A percentile compares a stretch with the other conserved stretches of the same genome.
phyloP scores from a whole-genome alignment of 2,888 invertebrate species.

The Drosophila suboccidentalis region DNA sequence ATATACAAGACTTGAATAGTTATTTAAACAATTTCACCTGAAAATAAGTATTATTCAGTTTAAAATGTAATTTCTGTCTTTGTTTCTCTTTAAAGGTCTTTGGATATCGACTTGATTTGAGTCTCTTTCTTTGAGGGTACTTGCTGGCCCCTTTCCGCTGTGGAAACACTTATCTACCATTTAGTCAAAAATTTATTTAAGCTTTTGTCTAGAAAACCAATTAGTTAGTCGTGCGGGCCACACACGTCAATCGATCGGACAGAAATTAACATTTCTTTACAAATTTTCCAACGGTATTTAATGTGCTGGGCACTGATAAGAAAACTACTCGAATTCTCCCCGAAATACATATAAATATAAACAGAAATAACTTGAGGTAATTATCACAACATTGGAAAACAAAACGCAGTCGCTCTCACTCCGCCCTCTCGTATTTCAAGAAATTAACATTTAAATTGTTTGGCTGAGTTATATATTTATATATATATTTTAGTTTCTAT shows the following conservation, averaged over 20 bases:
- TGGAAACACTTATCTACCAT: conserved; percentile 58
- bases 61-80: not conserved
- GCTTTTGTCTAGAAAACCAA: conserved; percentile 59
- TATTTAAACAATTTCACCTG: no score
- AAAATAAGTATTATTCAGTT: not conserved
- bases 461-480: conserved; percentile 45
- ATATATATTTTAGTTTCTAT: conserved; percentile 30
- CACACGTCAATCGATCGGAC: conserved; percentile 44
- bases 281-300: conserved; percentile 77
- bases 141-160: conserved; percentile 7
- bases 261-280: conserved; percentile 72
- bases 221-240: conserved; percentile 72
- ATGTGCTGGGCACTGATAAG: conserved; percentile 66
- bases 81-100: not conserved
- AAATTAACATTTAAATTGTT: conserved; percentile 79
- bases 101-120: not conserved
- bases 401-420: conserved; percentile 53
- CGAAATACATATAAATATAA: conserved; percentile 13
- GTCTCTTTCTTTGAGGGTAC: not conserved
- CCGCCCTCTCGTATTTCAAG: conserved; percentile 1
- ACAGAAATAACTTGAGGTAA: conserved; percentile 65
- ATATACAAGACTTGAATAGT: not conserved
- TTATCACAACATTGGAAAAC: conserved; percentile 76
- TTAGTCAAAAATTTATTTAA: conserved; percentile 74
- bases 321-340: conserved; percentile 42